These are phyloP conservation scores for Acridotheres tristis DNA, from an alignment of 2,797 vertebrate species.

Conservation along the genomic window DNA sequence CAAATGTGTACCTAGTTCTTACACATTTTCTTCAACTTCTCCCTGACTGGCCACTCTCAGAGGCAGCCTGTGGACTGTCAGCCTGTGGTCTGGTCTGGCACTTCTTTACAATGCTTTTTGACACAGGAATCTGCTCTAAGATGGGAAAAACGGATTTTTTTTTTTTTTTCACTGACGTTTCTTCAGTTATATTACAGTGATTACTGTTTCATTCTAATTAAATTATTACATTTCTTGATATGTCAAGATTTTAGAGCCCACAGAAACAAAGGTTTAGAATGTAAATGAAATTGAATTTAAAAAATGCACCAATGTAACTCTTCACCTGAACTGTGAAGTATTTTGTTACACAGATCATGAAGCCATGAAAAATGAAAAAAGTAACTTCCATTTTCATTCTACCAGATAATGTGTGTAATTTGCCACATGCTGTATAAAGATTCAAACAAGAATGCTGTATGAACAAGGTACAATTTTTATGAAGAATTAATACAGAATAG, in stretches of 20 bases:
- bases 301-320: not conserved
- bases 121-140: not conserved
- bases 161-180: not conserved
- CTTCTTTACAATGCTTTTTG: not conserved
- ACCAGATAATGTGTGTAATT: not conserved
- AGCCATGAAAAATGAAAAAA: not conserved
- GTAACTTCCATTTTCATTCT: not conserved
- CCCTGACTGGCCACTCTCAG: not conserved
- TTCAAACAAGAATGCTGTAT: not conserved
- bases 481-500: not conserved
- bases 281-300: not conserved
- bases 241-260: not conserved
- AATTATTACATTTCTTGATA: not conserved
- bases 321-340: not conserved
- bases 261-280: not conserved
- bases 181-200: not conserved
- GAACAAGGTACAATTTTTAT: not conserved
- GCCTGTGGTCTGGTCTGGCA: not conserved
- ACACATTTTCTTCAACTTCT: rapidly evolving
- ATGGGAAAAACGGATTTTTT: not conserved
- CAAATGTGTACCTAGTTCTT: not conserved
- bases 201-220: not conserved
- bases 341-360: not conserved
- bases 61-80: not conserved
- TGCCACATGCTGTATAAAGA: not conserved